Percentiles rank a stretch among this genome's conserved stretches.
These are phyloP conservation scores for Nothoprocta pentlandii DNA, from an alignment of 2,113 vertebrate species.

Conservation along the genomic window DNA sequence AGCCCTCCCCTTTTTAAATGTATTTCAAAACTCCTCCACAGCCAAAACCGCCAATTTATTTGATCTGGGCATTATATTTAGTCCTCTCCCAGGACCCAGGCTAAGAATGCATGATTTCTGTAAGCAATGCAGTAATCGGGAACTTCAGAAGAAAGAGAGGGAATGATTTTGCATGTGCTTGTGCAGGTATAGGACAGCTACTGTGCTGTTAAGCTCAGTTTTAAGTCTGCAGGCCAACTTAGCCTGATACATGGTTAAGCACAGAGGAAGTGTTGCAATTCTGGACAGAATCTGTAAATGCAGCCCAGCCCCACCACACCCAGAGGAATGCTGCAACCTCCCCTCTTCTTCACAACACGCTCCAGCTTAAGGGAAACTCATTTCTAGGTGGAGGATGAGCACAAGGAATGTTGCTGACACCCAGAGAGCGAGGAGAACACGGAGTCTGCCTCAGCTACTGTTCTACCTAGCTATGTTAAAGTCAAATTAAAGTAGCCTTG, in stretches of 20 bases:
- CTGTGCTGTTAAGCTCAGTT: neutral
- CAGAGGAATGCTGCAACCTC: conserved; percentile 43
- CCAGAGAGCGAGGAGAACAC: neutral
- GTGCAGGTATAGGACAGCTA: neutral
- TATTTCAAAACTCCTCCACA: neutral
- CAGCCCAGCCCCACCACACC: conserved; percentile 42
- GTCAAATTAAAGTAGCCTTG: neutral
- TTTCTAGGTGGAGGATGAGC: conserved; percentile 23
- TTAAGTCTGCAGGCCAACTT: neutral
- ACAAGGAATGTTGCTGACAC: conserved; percentile 60
- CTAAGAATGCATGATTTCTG: neutral
- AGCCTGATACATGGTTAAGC: neutral
- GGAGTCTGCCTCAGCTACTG: neutral
- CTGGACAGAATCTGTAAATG: conserved; percentile 25
- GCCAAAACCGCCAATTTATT: neutral
- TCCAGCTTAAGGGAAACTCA: conserved; percentile 31
- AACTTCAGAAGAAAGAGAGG: neutral
- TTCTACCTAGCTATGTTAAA: neutral
- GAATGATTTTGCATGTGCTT: neutral
- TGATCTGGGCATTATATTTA: neutral
- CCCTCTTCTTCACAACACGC: conserved; percentile 23
- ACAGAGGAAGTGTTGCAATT: conserved; percentile 29
- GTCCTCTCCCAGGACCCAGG: neutral
- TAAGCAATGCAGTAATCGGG: neutral
- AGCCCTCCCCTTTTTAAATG: neutral